These are phyloP conservation scores for Scatophagus argus DNA, from an alignment of 2,113 vertebrate species.

Conservation along the genomic window DNA sequence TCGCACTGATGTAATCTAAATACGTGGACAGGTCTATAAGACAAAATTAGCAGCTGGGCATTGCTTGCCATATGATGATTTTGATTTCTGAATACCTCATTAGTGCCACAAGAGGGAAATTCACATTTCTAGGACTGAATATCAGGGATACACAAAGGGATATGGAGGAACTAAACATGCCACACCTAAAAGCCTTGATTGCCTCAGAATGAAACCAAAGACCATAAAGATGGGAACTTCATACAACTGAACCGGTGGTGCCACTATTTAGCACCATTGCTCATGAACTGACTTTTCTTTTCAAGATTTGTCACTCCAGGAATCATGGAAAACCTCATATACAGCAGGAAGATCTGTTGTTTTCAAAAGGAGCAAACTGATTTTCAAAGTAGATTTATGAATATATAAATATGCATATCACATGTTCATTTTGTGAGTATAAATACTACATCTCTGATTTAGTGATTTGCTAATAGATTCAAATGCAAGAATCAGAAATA, in stretches of 20 bases:
- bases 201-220: neutral
- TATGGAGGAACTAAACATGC: neutral
- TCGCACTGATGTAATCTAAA: neutral
- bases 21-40: neutral
- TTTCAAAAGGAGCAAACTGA: constrained; percentile 55
- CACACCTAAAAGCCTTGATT: neutral
- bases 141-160: constrained; percentile 5
- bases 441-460: constrained; percentile 70
- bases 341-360: constrained; percentile 1
- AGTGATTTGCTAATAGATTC: constrained; percentile 72
- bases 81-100: constrained; percentile 3
- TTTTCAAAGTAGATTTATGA: constrained; percentile 69
- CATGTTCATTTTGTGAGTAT: constrained; percentile 71
- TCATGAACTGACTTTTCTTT: constrained; percentile 36
- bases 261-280: neutral
- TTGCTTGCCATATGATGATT: neutral
- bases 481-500: constrained; percentile 73
- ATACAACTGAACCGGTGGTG: neutral
- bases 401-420: constrained; percentile 68
- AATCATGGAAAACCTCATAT: constrained; percentile 13
- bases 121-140: neutral
- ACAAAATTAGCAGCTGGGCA: neutral
- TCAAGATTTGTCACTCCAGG: constrained; percentile 18
- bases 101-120: neutral
- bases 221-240: neutral